Base-by-base conservation (phyloP, 1,140 invertebrate species). In the Calliopsis andreniformis region DNA sequence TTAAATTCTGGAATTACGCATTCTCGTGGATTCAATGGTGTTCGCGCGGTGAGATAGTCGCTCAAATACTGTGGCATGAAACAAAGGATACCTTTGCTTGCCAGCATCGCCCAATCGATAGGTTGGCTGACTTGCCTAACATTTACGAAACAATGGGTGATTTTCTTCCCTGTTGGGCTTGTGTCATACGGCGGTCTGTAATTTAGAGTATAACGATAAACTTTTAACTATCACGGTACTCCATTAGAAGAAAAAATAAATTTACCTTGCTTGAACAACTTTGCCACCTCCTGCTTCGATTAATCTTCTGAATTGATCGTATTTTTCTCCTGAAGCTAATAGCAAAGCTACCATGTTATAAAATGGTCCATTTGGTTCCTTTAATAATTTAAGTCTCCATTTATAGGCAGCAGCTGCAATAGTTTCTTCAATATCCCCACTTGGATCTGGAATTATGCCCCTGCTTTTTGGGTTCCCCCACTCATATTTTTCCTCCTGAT, bases 401-500 rank as follows among this genome's bases (percentile, higher is more conserved):
- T 93, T 94, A 86, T 95, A 90, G 8, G 93, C 94, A 3, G 94
- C 94, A 1, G 88, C 88, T 0, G 94, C 94, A 42, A 94, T 92
- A 14, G 89, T 82, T 47, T 89, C 91, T 82, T 94, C 94, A 0
- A 89, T 89, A 45, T 91, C 84, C 16, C 84, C 91, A 3, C 63
- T 79, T 39, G 93, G 76, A 0, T 87, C 53, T 0, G 94, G 94
- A 67, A 91, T 89, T 1, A 93, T 88, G 30, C 89, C 87, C 18
- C 89, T 81, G 18, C 94, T 93, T 73, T 91, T 88, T 0, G 95
- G 94, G 88, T 96, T 96, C 1, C 96, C 96, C 94, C 95, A 96
- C 88, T 97, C 96, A 89, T 93, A 96, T 6, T 94, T 91, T 81
- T 96, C 95, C 87, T 98, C 96, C 95, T 97, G 28, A 10, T 18